Conservation (phyloP, 2,113 vertebrate species). For the Pica pica region DNA sequence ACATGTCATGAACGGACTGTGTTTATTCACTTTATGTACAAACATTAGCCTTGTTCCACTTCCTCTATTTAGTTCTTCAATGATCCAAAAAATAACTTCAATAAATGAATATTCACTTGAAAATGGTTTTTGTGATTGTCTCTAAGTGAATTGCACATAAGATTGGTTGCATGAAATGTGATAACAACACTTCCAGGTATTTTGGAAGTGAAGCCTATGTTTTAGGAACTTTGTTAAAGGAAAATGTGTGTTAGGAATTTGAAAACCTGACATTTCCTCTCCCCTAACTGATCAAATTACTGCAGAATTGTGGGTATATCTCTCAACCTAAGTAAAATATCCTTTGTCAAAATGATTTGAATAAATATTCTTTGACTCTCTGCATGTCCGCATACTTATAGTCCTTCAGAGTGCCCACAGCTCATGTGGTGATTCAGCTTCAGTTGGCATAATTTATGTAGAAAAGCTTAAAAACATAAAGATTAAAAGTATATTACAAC, state of each 20-base stretch:
- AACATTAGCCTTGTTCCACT: background rate
- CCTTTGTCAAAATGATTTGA: background rate
- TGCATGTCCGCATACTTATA: accelerated
- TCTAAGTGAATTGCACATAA: background rate
- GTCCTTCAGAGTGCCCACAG: background rate
- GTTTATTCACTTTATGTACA: background rate
- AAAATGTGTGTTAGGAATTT: background rate
- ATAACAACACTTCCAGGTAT: background rate
- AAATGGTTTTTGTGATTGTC: background rate
- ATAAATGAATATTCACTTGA: background rate
- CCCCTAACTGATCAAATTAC: background rate
- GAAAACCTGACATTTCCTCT: background rate
- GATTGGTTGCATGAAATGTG: background rate
- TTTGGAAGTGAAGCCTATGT: background rate
- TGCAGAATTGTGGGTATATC: background rate
- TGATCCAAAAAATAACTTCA: background rate
- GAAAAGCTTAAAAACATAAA: background rate
- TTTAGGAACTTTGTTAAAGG: background rate
- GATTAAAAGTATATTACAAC: background rate
- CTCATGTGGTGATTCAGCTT: background rate
- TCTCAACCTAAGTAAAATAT: background rate
- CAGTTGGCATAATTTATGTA: background rate
- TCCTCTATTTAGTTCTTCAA: background rate
- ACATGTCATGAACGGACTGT: background rate
- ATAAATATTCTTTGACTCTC: background rate